phyloP scores from a whole-genome alignment of 2,888 invertebrate genomes.

The Tuta absoluta region DNA sequence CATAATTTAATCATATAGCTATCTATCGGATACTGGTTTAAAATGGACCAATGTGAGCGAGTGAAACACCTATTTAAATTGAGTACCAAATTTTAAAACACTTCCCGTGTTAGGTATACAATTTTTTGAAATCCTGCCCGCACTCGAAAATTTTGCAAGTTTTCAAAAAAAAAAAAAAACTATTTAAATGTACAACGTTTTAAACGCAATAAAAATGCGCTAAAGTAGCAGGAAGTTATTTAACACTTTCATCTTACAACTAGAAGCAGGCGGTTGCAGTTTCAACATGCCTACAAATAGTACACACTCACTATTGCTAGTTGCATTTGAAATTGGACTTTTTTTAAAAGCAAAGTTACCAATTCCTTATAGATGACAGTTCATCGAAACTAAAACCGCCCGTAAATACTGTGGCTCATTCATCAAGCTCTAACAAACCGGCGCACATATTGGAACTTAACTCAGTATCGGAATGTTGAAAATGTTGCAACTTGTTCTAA shows the following conservation, averaged over 20 bases:
- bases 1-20: background rate
- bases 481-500: conserved; percentile 17
- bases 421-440: background rate
- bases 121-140: too few relatives aligned
- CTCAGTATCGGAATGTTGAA: conserved; percentile 22
- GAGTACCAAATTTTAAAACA: too few relatives aligned
- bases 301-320: background rate
- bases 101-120: too few relatives aligned
- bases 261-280: background rate
- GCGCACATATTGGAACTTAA: conserved; percentile 14
- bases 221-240: background rate
- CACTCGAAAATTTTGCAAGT: too few relatives aligned
- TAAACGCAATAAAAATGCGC: conserved; percentile 7
- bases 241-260: conserved; percentile 14
- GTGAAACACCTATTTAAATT: too few relatives aligned
- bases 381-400: background rate
- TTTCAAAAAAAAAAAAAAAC: too few relatives aligned
- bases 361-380: background rate
- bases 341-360: background rate
- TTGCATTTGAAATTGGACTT: background rate
- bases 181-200: background rate
- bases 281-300: background rate
- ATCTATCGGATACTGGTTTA: background rate
- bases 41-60: background rate
- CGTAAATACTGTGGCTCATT: conserved; percentile 7